A percentile compares a stretch with the other conserved stretches of the same genome.
Evolutionary conservation across 2,888 invertebrate species (phyloP).

Genomic region (Vesta saturnalis): DNA sequence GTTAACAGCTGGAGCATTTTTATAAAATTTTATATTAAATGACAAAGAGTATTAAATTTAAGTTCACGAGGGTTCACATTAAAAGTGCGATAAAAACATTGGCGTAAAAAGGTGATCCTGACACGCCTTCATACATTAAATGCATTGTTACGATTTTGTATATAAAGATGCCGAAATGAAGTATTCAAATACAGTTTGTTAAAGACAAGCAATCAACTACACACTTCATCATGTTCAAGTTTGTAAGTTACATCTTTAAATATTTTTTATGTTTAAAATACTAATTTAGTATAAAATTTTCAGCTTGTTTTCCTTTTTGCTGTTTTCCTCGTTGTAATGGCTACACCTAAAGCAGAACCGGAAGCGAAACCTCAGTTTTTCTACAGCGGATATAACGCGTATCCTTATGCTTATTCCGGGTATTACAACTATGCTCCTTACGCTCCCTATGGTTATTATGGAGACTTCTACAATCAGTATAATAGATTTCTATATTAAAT

Average conservation of each 20-base stretch:
- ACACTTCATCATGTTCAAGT: slow-evolving; percentile 19
- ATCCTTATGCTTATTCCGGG: slow-evolving; percentile 8
- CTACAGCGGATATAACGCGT: background rate
- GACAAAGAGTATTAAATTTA: too few relatives aligned
- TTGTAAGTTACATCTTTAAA: too few relatives aligned
- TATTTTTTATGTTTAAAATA: too few relatives aligned
- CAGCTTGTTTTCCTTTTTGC: slow-evolving; percentile 34
- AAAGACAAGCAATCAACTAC: background rate
- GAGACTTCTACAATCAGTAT: background rate
- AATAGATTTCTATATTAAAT: too few relatives aligned
- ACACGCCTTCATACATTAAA: background rate
- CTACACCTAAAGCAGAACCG: slow-evolving; percentile 26
- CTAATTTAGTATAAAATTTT: too few relatives aligned
- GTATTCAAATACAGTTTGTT: background rate
- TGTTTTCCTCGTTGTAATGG: slow-evolving; percentile 34
- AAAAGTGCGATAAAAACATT: background rate
- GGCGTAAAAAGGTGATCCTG: background rate
- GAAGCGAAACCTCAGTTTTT: slow-evolving; percentile 28
- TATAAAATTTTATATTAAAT: too few relatives aligned
- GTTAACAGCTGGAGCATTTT: too few relatives aligned
- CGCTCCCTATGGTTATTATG: background rate
- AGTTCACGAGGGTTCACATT: too few relatives aligned
- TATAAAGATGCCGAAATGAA: background rate
- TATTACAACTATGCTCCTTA: background rate
- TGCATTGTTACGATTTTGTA: background rate